Evolutionary conservation across 2,888 invertebrate genomes (phyloP).

Genomic region (Heliconius ethilla): DNA sequence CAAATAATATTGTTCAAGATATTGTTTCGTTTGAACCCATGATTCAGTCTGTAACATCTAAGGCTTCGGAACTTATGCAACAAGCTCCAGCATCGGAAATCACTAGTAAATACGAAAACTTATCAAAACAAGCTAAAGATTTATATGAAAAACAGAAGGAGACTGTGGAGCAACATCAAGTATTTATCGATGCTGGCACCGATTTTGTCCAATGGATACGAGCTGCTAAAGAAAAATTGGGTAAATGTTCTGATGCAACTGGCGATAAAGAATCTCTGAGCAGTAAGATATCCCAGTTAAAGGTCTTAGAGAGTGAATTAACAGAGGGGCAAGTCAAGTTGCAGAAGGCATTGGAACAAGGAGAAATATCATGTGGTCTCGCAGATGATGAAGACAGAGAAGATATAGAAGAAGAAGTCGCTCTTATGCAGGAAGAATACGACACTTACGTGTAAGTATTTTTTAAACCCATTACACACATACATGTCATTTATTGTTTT

Average conservation of each 20-base stretch:
- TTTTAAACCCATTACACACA: slow-evolving; percentile 18
- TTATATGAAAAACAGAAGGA: slow-evolving; percentile 94
- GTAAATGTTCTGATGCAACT: slow-evolving; percentile 95
- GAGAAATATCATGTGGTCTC: slow-evolving; percentile 91
- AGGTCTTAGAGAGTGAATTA: slow-evolving; percentile 91
- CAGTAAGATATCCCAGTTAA: slow-evolving; percentile 92
- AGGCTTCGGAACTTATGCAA: slow-evolving; percentile 95
- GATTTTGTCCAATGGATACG: slow-evolving; percentile 96
- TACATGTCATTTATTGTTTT: background rate
- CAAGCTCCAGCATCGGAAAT: slow-evolving; percentile 96
- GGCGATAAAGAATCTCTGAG: slow-evolving; percentile 94
- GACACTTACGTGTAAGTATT: slow-evolving; percentile 88
- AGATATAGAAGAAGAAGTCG: slow-evolving; percentile 95
- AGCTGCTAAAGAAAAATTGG: slow-evolving; percentile 93
- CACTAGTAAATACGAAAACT: slow-evolving; percentile 92
- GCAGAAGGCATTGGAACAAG: slow-evolving; percentile 90
- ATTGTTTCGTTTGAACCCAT: slow-evolving; percentile 98
- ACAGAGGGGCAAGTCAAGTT: slow-evolving; percentile 92
- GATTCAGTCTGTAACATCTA: slow-evolving; percentile 96
- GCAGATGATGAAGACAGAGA: slow-evolving; percentile 94
- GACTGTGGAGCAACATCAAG: slow-evolving; percentile 94
- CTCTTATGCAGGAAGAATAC: slow-evolving; percentile 93
- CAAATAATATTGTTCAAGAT: slow-evolving; percentile 97
- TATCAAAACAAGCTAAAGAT: slow-evolving; percentile 95
- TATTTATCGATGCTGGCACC: slow-evolving; percentile 94